phyloP scores from a whole-genome alignment of 2,113 vertebrate species.

The Tupaia tana region DNA sequence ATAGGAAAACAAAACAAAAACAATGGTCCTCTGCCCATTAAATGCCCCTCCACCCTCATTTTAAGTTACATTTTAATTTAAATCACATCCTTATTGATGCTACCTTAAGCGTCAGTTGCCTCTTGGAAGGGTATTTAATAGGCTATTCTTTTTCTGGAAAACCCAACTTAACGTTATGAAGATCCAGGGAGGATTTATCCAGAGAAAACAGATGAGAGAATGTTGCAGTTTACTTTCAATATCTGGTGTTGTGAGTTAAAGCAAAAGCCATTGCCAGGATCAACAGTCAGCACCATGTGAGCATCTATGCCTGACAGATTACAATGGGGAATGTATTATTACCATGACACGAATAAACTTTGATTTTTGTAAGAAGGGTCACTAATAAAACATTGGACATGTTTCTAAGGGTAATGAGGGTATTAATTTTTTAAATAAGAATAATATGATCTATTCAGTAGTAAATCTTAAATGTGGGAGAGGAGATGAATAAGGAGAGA shows the following conservation, averaged over 20 bases:
- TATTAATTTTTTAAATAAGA: neutral
- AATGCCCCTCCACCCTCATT: neutral
- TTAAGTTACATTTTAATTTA: slow-evolving; percentile 44
- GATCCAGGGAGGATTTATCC: slow-evolving; percentile 23
- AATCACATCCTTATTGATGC: neutral
- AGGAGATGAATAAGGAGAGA: neutral
- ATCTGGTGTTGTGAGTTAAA: slow-evolving; percentile 40
- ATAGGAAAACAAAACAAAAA: neutral
- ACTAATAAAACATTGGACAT: slow-evolving; percentile 1
- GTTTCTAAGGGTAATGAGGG: neutral
- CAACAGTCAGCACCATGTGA: neutral
- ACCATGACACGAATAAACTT: neutral
- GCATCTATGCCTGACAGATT: neutral
- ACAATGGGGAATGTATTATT: slow-evolving; percentile 6
- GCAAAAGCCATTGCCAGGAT: slow-evolving; percentile 28
- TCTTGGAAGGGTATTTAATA: slow-evolving; percentile 36
- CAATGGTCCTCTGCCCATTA: neutral
- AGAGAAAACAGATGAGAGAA: slow-evolving; percentile 39
- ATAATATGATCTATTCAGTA: neutral
- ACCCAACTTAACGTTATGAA: neutral
- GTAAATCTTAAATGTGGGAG: neutral
- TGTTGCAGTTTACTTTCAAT: neutral
- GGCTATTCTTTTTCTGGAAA: neutral
- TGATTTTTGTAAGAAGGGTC: slow-evolving; percentile 18
- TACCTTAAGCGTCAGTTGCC: neutral